Conservation (phyloP, 1,140 invertebrate genomes). For the Drosophila sp. region DNA sequence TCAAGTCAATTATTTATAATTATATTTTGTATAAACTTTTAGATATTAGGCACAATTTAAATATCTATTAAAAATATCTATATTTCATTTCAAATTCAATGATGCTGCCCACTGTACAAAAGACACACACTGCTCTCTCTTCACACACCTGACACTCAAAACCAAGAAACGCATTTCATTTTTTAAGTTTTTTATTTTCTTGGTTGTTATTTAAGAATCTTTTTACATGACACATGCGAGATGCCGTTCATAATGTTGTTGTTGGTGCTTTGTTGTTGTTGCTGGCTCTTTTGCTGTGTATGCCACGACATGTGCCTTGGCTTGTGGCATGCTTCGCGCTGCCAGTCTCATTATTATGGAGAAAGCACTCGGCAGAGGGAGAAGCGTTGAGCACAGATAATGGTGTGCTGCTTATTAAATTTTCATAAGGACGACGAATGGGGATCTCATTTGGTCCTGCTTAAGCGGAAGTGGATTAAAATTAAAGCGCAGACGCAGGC, state of each 20-base stretch:
- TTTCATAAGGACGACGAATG: slow-evolving; percentile 69
- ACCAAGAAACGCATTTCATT: slow-evolving; percentile 76
- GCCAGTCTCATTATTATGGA: slow-evolving; percentile 25
- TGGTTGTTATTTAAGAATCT: slow-evolving; percentile 73
- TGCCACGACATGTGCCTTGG: slow-evolving; percentile 43
- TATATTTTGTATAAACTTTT: no score
- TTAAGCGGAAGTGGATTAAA: slow-evolving; percentile 75
- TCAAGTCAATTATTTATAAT: no score
- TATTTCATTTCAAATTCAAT: background rate
- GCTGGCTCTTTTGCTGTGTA: slow-evolving; percentile 21
- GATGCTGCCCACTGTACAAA: slow-evolving; percentile 9
- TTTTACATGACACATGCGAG: slow-evolving; percentile 75
- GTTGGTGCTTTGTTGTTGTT: slow-evolving; percentile 4
- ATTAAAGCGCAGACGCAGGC: slow-evolving; percentile 49
- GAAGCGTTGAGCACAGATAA: slow-evolving; percentile 41
- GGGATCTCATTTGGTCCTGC: slow-evolving; percentile 60
- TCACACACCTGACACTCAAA: slow-evolving; percentile 39
- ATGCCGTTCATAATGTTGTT: slow-evolving; percentile 5
- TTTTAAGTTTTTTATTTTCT: slow-evolving; percentile 65
- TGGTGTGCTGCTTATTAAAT: slow-evolving; percentile 71
- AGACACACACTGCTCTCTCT: background rate
- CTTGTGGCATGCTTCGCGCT: slow-evolving; percentile 2
- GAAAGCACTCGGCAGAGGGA: slow-evolving; percentile 11
- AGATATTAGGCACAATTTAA: no score
- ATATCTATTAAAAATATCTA: background rate